Evolutionary conservation across 2,797 vertebrate genomes (phyloP).

Genomic region (Bryconaethiops microstoma): DNA sequence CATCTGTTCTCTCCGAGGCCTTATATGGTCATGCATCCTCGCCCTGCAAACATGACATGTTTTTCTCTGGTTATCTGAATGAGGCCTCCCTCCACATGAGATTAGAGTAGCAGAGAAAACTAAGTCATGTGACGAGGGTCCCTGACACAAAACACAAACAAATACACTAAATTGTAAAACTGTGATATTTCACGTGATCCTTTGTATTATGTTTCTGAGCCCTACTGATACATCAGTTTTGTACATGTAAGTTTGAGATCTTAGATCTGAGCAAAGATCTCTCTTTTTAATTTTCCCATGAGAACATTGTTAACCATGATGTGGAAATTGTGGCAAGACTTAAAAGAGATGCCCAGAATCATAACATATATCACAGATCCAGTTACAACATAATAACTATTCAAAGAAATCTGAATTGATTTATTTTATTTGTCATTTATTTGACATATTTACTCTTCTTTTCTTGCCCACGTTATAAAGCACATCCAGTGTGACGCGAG

Average conservation of each 20-base stretch:
- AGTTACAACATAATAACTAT: neutral
- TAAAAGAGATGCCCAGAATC: too few relatives aligned
- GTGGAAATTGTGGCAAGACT: neutral
- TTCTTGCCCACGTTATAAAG: too few relatives aligned
- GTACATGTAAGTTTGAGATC: neutral
- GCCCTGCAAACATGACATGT: neutral
- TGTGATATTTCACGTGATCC: neutral
- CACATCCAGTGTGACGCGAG: too few relatives aligned
- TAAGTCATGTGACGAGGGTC: neutral
- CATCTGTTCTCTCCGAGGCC: neutral
- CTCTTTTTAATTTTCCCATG: too few relatives aligned
- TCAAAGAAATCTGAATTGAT: neutral
- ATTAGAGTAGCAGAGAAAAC: neutral
- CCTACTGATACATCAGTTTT: neutral
- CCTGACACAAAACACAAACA: neutral
- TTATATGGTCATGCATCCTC: neutral
- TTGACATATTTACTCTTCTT: too few relatives aligned
- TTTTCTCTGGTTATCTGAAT: slow-evolving; percentile 8
- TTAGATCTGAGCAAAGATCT: too few relatives aligned
- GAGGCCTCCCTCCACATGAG: neutral
- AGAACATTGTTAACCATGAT: neutral
- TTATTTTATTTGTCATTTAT: too few relatives aligned
- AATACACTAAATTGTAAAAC: neutral
- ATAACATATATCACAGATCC: neutral
- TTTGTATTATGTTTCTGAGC: neutral